phyloP scores from a whole-genome alignment of 2,113 vertebrate species.

The Tupaia chinensis region DNA sequence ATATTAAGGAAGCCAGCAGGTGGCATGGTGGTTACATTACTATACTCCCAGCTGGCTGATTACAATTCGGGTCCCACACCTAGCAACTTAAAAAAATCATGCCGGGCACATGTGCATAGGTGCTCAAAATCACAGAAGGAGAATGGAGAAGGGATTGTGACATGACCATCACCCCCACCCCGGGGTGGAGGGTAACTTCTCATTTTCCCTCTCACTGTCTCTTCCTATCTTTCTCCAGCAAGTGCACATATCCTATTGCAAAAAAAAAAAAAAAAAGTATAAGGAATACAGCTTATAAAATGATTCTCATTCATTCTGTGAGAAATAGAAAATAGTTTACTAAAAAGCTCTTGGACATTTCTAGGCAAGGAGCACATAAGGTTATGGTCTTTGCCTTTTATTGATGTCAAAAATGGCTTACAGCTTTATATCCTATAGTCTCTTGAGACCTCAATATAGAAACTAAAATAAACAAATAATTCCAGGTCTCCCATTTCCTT shows the following conservation, averaged over 20 bases:
- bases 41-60: too few species aligned
- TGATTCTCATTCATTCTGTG: background rate
- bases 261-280: background rate
- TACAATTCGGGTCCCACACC: too few species aligned
- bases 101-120: too few species aligned
- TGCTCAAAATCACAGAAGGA: too few species aligned
- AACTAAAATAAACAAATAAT: background rate
- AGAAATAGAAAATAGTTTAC: slow-evolving; percentile 29
- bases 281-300: background rate
- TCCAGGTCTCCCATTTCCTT: background rate
- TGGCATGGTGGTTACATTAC: too few species aligned
- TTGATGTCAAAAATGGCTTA: background rate
- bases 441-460: background rate
- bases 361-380: background rate
- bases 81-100: too few species aligned
- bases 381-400: background rate
- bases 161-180: too few species aligned
- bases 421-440: background rate
- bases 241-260: too few species aligned
- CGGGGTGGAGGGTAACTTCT: too few species aligned
- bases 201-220: too few species aligned
- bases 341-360: background rate
- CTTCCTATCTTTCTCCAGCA: too few species aligned
- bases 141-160: too few species aligned
- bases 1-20: background rate